Percentiles rank a stretch among this genome's conserved stretches.
phyloP scores from a whole-genome alignment of 2,113 vertebrate genomes.

The Ia io region DNA sequence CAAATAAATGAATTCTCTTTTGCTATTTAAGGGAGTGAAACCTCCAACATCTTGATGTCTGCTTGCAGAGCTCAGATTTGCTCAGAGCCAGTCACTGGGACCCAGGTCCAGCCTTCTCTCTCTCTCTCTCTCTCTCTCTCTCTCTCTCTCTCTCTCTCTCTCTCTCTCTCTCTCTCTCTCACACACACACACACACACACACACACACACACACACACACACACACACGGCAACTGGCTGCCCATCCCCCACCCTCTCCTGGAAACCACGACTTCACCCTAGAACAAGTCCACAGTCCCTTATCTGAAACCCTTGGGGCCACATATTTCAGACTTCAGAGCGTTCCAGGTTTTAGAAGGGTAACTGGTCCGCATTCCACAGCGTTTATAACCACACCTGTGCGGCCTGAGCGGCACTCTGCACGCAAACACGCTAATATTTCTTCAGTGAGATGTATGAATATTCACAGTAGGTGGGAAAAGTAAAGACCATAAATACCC shows the following conservation, averaged over 20 bases:
- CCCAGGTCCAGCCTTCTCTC: not conserved
- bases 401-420: not conserved
- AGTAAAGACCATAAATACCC: not conserved
- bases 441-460: not conserved
- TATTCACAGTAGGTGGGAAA: slow-evolving; percentile 14
- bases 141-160: no score
- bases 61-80: not conserved
- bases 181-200: no score
- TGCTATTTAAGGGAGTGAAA: not conserved
- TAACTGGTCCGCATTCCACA: not conserved
- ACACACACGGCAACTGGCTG: not conserved
- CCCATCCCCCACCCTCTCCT: not conserved
- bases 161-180: no score
- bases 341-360: not conserved
- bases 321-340: not conserved
- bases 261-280: not conserved
- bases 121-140: no score
- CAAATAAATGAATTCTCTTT: not conserved
- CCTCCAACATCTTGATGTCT: not conserved
- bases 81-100: not conserved
- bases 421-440: not conserved
- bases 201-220: not conserved
- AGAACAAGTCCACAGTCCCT: not conserved
- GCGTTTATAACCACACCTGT: not conserved
- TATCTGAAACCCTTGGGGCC: not conserved